Conservation (phyloP, 2,888 invertebrate genomes). For the Thecocarcelia acutangulata region DNA sequence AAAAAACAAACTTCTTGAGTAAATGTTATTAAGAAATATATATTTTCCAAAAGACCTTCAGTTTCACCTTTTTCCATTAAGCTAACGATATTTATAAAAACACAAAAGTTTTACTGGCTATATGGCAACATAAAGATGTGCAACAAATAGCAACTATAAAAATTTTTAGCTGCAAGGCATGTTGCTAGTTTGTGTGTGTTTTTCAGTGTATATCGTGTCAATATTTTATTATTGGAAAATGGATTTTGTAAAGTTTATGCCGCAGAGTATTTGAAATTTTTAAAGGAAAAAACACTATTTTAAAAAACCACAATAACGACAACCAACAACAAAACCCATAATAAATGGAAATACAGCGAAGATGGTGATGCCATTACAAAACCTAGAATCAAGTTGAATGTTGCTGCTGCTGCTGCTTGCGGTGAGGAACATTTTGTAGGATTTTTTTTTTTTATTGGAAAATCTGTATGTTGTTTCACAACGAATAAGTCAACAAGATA, state of each 20-base stretch:
- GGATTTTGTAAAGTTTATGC: conserved; percentile 59
- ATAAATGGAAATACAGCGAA: conserved; percentile 23
- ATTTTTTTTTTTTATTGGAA: not conserved
- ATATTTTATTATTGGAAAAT: conserved; percentile 65
- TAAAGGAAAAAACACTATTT: conserved; percentile 9
- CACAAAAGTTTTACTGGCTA: too few relatives aligned
- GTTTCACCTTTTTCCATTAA: too few relatives aligned
- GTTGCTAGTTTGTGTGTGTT: conserved; percentile 23
- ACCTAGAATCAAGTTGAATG: not conserved
- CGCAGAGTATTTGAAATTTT: conserved; percentile 51
- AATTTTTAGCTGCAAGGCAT: conserved; percentile 44
- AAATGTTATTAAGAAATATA: too few relatives aligned
- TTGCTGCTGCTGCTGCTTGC: not conserved
- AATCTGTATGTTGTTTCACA: conserved; percentile 21
- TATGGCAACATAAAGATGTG: not conserved
- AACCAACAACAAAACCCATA: conserved; percentile 9
- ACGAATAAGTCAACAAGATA: conserved; percentile 43
- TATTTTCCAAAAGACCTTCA: too few relatives aligned
- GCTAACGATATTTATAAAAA: too few relatives aligned
- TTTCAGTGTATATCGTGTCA: conserved; percentile 40
- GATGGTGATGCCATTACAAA: conserved; percentile 13
- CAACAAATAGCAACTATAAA: conserved; percentile 45
- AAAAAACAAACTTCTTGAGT: too few relatives aligned
- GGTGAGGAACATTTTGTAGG: conserved; percentile 10
- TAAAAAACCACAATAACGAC: conserved; percentile 35